Evolutionary conservation across 2,888 invertebrate genomes (phyloP), one percentile per base, ranked within the genome.

Genomic region (Biston stratarius): DNA sequence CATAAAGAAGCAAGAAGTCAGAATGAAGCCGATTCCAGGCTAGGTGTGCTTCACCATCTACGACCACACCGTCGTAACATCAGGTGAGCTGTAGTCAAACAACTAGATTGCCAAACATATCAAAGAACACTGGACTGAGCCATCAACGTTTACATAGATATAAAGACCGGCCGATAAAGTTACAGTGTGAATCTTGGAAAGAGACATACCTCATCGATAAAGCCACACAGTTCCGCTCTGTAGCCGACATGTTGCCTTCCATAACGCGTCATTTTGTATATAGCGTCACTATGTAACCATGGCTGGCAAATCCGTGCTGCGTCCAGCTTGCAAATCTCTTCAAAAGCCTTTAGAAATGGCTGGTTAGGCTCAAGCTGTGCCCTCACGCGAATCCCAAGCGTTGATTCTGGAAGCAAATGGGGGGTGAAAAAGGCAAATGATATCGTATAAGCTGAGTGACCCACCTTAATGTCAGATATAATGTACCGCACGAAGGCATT

Each of bases 231-330:
- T 9, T 62, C 70, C 0, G 70, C 11, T n/a, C 60, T 76, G 12
- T 56, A 14, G 7, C 59, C 40, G 5, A 60, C 8, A 10, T 75
- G 56, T n/a, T 48, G 56, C 14, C 59, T 42, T 12, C 75, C 74
- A 0, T 59, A 8, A 0, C 75, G 71, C 6, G 75, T 68, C 59
- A 74, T 74, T 9, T 60, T 71, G 45, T 78, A 82, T 0, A 82
- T 12, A 0, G 72, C 24, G 15, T 81, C 77, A 11, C 53, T 76
- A 52, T 82, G 74, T 5, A 82, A 62, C 82, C 82, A 82, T 0
- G 81, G 81, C 44, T 76, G 73, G 34, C 68, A 74, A 6, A 81
- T 12, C 5, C 82, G 65, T 7, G 68, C 62, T 0, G 73, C 61
- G 8, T 44, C 8, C 6, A 66, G 67, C 0, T 67, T 67, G 1